Percentiles rank a stretch among this genome's conserved stretches.
phyloP scores from a whole-genome alignment of 2,888 invertebrate genomes.

The Ceriagrion tenellum region DNA sequence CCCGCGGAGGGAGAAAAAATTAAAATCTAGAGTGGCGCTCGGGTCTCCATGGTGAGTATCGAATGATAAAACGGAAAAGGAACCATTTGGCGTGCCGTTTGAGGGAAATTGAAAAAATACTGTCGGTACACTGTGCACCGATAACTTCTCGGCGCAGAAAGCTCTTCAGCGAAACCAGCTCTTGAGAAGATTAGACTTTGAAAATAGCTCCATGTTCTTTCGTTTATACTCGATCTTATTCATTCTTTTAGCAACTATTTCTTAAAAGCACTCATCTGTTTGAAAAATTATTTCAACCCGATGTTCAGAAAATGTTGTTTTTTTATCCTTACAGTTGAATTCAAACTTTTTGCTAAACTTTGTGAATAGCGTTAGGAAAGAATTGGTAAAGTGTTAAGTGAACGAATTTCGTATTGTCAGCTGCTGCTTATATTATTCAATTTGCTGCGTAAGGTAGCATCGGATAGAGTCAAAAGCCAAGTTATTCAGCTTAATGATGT shows the following conservation, averaged over 20 bases:
- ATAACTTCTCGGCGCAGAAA: not conserved
- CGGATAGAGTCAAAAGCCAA: too few species aligned
- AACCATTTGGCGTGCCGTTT: conserved; percentile 61
- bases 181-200: not conserved
- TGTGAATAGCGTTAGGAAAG: too few species aligned
- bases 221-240: not conserved
- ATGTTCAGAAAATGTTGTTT: too few species aligned
- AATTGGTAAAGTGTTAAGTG: too few species aligned
- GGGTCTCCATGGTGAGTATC: conserved; percentile 54
- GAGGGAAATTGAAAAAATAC: conserved; percentile 52
- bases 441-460: too few species aligned
- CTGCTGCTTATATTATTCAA: too few species aligned
- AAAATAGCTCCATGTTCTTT: not conserved
- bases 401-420: too few species aligned
- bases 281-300: too few species aligned
- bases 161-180: not conserved
- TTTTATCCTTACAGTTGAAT: too few species aligned
- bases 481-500: too few species aligned
- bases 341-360: too few species aligned
- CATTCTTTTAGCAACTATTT: not conserved
- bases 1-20: not conserved
- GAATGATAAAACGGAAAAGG: conserved; percentile 63
- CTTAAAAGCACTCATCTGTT: too few species aligned
- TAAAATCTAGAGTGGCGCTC: not conserved
- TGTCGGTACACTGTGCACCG: not conserved